phyloP scores from a whole-genome alignment of 2,113 vertebrate genomes.

The Phrynosoma blainvillii region DNA sequence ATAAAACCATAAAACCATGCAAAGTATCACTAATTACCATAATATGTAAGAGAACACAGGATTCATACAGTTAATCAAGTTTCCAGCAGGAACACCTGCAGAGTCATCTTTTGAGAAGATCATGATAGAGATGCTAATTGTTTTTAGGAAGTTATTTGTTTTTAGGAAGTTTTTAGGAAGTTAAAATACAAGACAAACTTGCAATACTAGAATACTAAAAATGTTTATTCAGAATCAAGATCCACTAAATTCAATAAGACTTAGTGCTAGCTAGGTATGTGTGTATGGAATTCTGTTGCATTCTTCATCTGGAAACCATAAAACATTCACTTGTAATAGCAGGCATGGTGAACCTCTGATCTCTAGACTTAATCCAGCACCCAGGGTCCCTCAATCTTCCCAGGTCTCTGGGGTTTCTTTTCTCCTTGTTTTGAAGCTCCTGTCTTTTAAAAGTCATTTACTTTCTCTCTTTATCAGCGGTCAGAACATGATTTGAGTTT shows the following conservation, averaged over 20 bases:
- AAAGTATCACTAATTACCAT: neutral
- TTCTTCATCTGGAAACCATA: neutral
- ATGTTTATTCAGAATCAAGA: neutral
- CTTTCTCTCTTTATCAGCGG: neutral
- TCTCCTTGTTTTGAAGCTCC: no score
- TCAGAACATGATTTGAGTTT: neutral
- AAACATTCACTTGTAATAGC: neutral
- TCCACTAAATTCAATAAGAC: neutral
- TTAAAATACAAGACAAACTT: neutral
- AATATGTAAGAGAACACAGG: neutral
- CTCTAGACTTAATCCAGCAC: no score
- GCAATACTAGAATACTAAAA: neutral
- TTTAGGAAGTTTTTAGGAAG: neutral
- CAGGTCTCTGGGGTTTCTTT: no score
- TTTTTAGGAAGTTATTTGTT: neutral
- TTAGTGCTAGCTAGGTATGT: neutral
- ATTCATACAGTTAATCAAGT: neutral
- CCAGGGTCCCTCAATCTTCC: no score
- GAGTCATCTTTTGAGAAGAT: neutral
- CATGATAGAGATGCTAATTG: neutral
- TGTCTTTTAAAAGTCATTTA: no score
- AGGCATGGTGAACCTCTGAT: no score
- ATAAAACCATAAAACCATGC: neutral
- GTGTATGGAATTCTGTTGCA: neutral
- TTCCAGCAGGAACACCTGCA: neutral